Evolutionary conservation across 2,888 invertebrate genomes (phyloP), one percentile per base, ranked within the genome.

Genomic region (Drosophila nigricruria): DNA sequence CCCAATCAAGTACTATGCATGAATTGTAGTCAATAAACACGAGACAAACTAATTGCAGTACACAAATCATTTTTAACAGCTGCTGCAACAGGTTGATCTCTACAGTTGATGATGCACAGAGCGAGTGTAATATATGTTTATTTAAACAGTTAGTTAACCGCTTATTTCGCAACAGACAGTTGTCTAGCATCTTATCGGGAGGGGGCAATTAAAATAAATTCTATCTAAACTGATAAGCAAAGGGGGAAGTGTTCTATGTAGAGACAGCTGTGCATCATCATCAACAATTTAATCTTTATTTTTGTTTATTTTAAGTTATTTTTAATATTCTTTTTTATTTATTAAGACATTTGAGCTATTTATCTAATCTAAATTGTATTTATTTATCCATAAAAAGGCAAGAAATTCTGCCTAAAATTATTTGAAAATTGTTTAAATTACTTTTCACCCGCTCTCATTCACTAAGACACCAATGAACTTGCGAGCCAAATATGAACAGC

Each of bases 21-120:
- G 71, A 75, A 71, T 75, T 53, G 57, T n/a, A 49, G 53, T 12
- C 49, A 54, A 59, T 63, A 71, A 65, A 71, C 58, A 60, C 16
- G 53, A 18, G 36, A 14, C 32, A 30, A 23, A 16, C 14, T 36
- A 50, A 69, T 30, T 69, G 36, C 36, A 8, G 30, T 38, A 20
- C 6, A 54, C 32, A 40, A 40, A 42, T 34, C 40, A 36, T 27
- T 20, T 12, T 16, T 20, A 49, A 12, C 36, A 56, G 45, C 54
- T 62, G 50, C 42, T 20, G n/a, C 12, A 6, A 10, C 42, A 18
- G 20, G 27, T 20, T 23, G 25, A 8, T 10, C 25, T 25, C 25
- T 18, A 12, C 23, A 14, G 8, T 6, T 20, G 12, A 14, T 18
- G 5, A 14, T 18, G 5, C 18, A 18, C 20, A 32, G 12, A n/a